Conservation (phyloP, 2,113 vertebrate species). For the crab-eating macaque (Macaca fascicularis) region DNA sequence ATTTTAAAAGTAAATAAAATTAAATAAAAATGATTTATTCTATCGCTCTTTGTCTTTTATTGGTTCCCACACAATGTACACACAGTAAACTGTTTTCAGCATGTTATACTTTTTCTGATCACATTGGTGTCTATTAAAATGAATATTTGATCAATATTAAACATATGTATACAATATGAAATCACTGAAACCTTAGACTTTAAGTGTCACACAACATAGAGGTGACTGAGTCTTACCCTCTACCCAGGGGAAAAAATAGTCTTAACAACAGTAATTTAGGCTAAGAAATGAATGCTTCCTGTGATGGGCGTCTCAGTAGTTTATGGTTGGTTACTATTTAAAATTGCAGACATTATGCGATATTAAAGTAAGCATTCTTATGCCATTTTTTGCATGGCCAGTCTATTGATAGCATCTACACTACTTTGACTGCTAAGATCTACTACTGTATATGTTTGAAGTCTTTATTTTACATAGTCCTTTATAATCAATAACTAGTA, state of each 20-base stretch:
- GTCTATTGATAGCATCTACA: not conserved
- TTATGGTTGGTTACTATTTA: not conserved
- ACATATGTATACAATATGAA: not conserved
- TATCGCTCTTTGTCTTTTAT: not conserved
- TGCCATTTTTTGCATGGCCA: not conserved
- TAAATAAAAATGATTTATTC: conserved; percentile 40
- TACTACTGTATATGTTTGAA: not conserved
- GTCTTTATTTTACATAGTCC: not conserved
- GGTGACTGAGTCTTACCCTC: not conserved
- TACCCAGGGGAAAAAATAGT: not conserved
- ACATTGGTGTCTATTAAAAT: not conserved
- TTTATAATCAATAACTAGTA: not conserved
- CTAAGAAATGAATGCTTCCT: not conserved
- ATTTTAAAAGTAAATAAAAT: conserved; percentile 68
- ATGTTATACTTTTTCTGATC: not conserved
- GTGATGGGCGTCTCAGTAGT: not conserved
- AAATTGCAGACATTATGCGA: not conserved
- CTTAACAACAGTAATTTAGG: not conserved
- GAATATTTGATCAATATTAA: not conserved
- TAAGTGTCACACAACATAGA: not conserved
- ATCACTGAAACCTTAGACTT: not conserved
- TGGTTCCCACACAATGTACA: not conserved
- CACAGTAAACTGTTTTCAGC: not conserved
- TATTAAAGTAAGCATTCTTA: not conserved
- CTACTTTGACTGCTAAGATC: not conserved